phyloP scores from a whole-genome alignment of 2,888 invertebrate species.

The Gymnosoma rotundatum region DNA sequence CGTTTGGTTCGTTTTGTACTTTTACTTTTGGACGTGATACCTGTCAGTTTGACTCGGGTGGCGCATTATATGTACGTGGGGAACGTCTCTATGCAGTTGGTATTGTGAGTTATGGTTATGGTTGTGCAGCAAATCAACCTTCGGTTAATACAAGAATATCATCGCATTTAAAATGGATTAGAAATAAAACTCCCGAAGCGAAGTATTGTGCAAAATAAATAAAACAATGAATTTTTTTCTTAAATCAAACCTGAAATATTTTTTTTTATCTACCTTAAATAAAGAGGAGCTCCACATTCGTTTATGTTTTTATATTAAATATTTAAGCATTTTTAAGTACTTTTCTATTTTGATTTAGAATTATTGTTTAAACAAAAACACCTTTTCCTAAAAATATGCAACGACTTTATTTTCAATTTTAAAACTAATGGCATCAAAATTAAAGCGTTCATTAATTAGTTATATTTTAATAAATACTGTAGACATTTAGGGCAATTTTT shows the following conservation, averaged over 20 bases:
- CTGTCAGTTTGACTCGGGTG: slow-evolving; percentile 84
- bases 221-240: not conserved
- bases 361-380: not conserved
- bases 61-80: slow-evolving; percentile 83
- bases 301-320: not conserved
- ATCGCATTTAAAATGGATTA: slow-evolving; percentile 85
- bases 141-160: slow-evolving; percentile 84
- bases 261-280: too few relatives aligned
- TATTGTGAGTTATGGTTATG: slow-evolving; percentile 84
- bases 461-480: too few relatives aligned
- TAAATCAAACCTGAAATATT: not conserved
- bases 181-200: slow-evolving; percentile 78
- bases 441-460: too few relatives aligned
- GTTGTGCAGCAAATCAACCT: slow-evolving; percentile 83
- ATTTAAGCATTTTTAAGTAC: not conserved
- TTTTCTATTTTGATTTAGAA: not conserved
- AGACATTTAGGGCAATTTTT: too few relatives aligned
- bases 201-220: slow-evolving; percentile 76
- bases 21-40: slow-evolving; percentile 82
- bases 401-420: not conserved
- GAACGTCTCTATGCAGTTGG: slow-evolving; percentile 83
- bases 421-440: too few relatives aligned
- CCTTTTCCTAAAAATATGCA: not conserved
- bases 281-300: too few relatives aligned
- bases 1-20: slow-evolving; percentile 83